Evolutionary conservation across 2,113 vertebrate genomes (phyloP).

Genomic region (Halichoeres trimaculatus): DNA sequence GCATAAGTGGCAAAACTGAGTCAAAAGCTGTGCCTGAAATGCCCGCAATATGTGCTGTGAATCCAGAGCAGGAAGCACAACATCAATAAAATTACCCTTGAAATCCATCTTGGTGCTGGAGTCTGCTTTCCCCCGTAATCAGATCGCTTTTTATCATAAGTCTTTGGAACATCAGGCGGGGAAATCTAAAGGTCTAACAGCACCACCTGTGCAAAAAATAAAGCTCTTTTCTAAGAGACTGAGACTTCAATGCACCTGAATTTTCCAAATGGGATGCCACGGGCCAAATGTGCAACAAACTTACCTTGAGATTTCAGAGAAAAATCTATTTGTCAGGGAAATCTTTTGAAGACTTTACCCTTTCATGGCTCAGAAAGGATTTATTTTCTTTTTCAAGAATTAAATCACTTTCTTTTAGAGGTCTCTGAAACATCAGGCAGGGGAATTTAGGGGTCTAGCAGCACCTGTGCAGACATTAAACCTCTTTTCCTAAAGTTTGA

Average conservation of each 20-base stretch:
- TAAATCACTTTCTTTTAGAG: slow-evolving; percentile 17
- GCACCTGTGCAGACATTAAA: slow-evolving; percentile 1
- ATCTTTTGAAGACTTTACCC: too few relatives aligned
- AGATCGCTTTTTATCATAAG: slow-evolving; percentile 21
- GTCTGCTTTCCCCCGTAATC: slow-evolving; percentile 39
- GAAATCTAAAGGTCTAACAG: neutral
- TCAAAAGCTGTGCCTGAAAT: slow-evolving; percentile 13
- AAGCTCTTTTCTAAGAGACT: too few relatives aligned
- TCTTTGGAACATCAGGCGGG: slow-evolving; percentile 24
- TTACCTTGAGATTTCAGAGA: too few relatives aligned
- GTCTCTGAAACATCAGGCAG: slow-evolving; percentile 23
- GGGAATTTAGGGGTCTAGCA: neutral
- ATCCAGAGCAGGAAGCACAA: slow-evolving; percentile 36
- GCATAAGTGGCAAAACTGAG: slow-evolving; percentile 41
- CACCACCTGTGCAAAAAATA: slow-evolving; percentile 7
- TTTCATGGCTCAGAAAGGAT: too few relatives aligned
- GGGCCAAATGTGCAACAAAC: too few relatives aligned
- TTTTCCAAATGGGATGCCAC: too few relatives aligned
- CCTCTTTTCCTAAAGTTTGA: too few relatives aligned
- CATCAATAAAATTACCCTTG: slow-evolving; percentile 48
- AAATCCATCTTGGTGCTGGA: slow-evolving; percentile 52
- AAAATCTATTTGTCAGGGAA: too few relatives aligned
- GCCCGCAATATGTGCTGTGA: slow-evolving; percentile 28
- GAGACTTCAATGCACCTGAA: too few relatives aligned
- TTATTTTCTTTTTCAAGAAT: slow-evolving; percentile 25